phyloP scores from a whole-genome alignment of 2,888 invertebrate species.

The Drosophila quasianomalipes region DNA sequence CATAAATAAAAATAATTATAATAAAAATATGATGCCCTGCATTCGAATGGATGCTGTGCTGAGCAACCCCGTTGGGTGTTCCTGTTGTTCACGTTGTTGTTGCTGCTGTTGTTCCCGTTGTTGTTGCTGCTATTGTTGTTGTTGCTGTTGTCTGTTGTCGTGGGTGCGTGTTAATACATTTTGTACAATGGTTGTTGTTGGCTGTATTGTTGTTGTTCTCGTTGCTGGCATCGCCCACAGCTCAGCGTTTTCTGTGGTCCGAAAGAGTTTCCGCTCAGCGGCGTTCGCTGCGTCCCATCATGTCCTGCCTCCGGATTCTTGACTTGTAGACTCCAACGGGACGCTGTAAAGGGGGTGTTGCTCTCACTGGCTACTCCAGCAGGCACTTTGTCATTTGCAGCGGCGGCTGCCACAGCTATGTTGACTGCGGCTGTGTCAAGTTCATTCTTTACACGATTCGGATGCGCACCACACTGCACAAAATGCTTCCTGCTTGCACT shows the following conservation, averaged over 20 bases:
- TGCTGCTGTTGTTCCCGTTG: constrained; percentile 17
- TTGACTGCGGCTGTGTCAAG: constrained; percentile 54
- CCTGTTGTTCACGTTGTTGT: constrained; percentile 13
- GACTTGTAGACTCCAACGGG: background rate
- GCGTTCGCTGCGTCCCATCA: constrained; percentile 32
- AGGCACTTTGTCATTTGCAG: constrained; percentile 64
- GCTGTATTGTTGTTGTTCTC: constrained; percentile 21
- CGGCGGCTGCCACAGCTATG: constrained; percentile 17
- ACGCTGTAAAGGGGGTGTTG: background rate
- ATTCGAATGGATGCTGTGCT: constrained; percentile 21
- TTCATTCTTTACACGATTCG: constrained; percentile 57
- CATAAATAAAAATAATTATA: constrained; percentile 16
- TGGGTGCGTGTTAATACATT: constrained; percentile 27
- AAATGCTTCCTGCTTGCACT: constrained; percentile 29
- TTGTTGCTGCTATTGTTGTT: constrained; percentile 12
- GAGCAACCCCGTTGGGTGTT: constrained; percentile 8
- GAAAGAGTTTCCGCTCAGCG: constrained; percentile 68
- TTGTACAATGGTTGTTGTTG: constrained; percentile 12
- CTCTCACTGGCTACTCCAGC: constrained; percentile 33
- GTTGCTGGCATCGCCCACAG: constrained; percentile 47
- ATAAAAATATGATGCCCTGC: constrained; percentile 40
- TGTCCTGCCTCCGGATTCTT: constrained; percentile 18
- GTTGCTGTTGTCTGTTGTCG: constrained; percentile 21
- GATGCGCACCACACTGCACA: constrained; percentile 33
- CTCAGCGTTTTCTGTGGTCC: constrained; percentile 65